These are phyloP conservation scores for Propithecus deckenii DNA, from an alignment of 2,797 vertebrate genomes.

Conservation along the genomic window DNA sequence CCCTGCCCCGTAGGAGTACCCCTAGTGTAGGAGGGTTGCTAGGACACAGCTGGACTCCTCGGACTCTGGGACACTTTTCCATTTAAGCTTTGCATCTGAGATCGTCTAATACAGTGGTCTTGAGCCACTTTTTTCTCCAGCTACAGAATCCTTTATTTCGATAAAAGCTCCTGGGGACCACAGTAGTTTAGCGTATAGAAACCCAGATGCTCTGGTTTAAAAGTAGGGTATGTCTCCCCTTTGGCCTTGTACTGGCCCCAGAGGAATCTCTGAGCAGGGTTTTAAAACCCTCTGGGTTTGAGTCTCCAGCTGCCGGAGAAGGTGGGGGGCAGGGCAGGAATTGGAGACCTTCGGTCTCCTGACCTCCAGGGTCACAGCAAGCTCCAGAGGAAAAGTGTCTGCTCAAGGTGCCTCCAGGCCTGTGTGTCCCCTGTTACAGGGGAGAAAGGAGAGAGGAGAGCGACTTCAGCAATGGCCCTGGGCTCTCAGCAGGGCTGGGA, in stretches of 20 bases:
- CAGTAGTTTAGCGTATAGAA: not conserved
- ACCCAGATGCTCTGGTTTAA: not conserved
- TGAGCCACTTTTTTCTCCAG: not conserved
- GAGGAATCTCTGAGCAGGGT: not conserved
- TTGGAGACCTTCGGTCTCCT: not conserved
- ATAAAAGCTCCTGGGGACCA: not conserved
- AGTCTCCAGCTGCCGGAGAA: not conserved
- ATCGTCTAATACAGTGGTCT: not conserved
- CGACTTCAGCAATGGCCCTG: not conserved
- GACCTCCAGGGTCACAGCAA: not conserved
- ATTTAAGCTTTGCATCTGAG: not conserved
- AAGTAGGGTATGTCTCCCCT: not conserved
- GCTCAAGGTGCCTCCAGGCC: not conserved
- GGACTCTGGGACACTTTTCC: not conserved
- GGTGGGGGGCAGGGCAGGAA: fast-evolving
- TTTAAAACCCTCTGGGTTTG: not conserved
- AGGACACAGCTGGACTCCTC: not conserved
- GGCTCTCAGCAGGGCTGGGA: not conserved
- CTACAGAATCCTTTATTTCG: not conserved
- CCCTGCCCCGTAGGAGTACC: not conserved
- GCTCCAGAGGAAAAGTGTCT: not conserved
- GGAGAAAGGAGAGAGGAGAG: not conserved
- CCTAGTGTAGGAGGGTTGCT: not conserved
- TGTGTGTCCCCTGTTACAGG: too few species aligned
- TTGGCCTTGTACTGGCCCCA: not conserved